phyloP scores from a whole-genome alignment of 92 coral and sea anemone genomes.

The Epizoanthus rinbou region DNA sequence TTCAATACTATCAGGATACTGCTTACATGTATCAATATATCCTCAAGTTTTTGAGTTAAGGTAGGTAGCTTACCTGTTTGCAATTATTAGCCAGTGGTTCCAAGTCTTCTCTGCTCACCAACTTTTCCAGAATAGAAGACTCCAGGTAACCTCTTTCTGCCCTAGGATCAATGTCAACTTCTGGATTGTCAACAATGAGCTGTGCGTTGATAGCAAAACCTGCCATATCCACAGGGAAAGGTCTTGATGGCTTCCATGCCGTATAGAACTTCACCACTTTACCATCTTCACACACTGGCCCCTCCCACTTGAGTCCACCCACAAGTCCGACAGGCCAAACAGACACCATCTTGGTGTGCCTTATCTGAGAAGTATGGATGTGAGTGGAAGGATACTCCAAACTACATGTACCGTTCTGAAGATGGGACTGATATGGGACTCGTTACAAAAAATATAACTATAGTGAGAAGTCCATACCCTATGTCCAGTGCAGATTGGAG shows the following conservation, averaged over 20 bases:
- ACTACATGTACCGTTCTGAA: not conserved
- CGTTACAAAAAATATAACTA: not conserved
- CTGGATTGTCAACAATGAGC: constrained; percentile 77
- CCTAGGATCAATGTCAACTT: constrained; percentile 73
- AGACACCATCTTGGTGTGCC: constrained; percentile 85
- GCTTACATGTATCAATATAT: too few relatives aligned
- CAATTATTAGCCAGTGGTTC: constrained; percentile 91
- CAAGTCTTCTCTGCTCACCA: constrained; percentile 77
- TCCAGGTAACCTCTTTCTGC: constrained; percentile 89
- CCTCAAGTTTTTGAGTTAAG: too few relatives aligned
- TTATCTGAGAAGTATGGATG: constrained; percentile 61
- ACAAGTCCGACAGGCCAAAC: constrained; percentile 98
- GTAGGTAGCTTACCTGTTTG: constrained; percentile 64
- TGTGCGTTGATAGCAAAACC: constrained; percentile 91
- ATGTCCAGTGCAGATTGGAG: too few relatives aligned
- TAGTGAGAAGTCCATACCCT: too few relatives aligned
- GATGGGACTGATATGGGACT: not conserved
- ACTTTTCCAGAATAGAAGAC: constrained; percentile 79
- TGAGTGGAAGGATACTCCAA: not conserved
- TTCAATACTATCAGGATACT: too few relatives aligned
- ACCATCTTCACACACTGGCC: constrained; percentile 89
- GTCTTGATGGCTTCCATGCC: constrained; percentile 76
- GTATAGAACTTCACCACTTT: constrained; percentile 81
- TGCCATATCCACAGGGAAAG: constrained; percentile 97
- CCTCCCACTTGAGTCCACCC: constrained; percentile 96